Conservation (phyloP, 2,113 vertebrate species). For the Natator depressus region DNA sequence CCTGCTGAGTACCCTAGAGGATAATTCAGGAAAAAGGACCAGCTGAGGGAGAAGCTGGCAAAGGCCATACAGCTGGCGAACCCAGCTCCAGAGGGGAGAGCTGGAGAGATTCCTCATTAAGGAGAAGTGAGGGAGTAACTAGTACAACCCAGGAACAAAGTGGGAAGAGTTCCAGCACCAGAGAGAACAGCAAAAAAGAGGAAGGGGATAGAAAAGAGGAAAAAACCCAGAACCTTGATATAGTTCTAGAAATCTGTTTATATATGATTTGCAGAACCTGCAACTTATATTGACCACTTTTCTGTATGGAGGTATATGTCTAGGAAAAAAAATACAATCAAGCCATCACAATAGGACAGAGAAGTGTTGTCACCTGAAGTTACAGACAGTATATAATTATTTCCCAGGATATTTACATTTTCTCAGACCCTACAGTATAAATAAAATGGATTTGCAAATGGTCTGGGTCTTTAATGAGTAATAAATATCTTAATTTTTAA, state of each 20-base stretch:
- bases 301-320: background rate
- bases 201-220: background rate
- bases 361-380: background rate
- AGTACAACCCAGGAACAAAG: too few relatives aligned
- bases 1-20: too few relatives aligned
- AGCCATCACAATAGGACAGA: background rate
- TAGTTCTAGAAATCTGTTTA: background rate
- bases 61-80: too few relatives aligned
- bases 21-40: too few relatives aligned
- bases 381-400: background rate
- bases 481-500: background rate
- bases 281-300: background rate
- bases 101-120: too few relatives aligned
- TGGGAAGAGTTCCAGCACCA: too few relatives aligned
- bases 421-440: background rate
- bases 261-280: background rate
- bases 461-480: background rate
- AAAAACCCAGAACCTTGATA: background rate
- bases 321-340: background rate
- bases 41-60: too few relatives aligned
- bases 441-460: background rate
- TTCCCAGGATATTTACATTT: background rate
- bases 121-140: too few relatives aligned
- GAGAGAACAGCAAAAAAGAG: background rate
- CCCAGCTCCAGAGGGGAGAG: too few relatives aligned